Percentiles rank a stretch among this genome's conserved stretches.
These are phyloP conservation scores for Hipposideros armiger DNA, from an alignment of 2,113 vertebrate genomes.

Conservation along the genomic window DNA sequence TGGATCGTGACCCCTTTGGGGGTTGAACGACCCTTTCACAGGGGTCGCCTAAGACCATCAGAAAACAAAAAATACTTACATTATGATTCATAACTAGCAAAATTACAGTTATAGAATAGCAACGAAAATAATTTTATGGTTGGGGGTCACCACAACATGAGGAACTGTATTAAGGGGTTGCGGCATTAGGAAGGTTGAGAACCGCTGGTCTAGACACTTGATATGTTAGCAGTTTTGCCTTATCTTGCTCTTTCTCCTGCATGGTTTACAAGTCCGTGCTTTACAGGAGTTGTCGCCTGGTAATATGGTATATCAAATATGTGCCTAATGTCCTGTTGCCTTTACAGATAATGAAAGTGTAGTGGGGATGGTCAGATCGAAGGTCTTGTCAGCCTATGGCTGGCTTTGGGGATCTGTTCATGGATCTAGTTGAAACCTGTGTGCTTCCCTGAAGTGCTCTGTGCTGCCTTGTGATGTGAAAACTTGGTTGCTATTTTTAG, in stretches of 20 bases:
- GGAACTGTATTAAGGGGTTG: too few species aligned
- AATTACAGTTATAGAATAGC: too few species aligned
- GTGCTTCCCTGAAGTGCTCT: background rate
- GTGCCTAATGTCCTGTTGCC: background rate
- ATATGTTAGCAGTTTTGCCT: background rate
- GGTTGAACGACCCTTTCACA: too few species aligned
- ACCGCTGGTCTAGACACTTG: background rate
- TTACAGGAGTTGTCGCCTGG: background rate
- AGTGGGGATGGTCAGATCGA: background rate
- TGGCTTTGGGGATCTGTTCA: background rate
- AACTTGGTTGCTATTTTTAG: constrained; percentile 70
- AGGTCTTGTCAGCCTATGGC: background rate
- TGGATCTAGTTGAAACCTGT: background rate
- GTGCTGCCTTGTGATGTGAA: constrained; percentile 34
- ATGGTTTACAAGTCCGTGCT: background rate
- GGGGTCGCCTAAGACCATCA: too few species aligned
- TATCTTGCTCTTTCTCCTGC: background rate
- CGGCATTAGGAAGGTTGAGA: too few species aligned
- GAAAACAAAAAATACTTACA: too few species aligned
- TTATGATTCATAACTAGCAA: too few species aligned
- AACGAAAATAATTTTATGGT: too few species aligned
- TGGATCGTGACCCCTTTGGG: too few species aligned
- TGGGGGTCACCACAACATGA: too few species aligned
- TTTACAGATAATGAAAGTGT: background rate
- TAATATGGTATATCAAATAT: background rate